Conservation (phyloP, 2,113 vertebrate genomes). For the Rhegmatorhina hoffmannsi region DNA sequence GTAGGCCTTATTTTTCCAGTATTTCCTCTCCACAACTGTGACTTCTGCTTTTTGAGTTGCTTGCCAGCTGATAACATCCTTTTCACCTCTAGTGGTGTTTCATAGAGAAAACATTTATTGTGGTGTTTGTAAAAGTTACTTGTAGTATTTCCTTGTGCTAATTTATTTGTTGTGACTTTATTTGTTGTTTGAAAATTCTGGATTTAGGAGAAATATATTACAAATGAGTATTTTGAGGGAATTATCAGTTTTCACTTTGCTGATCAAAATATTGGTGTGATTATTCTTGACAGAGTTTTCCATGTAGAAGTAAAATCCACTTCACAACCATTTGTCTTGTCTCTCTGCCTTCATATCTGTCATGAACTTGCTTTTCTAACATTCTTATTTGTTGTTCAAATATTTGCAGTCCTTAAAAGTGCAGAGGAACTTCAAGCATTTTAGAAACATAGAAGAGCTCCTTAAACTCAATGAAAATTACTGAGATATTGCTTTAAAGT, state of each 20-base stretch:
- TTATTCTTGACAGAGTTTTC: not conserved
- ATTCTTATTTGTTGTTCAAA: conserved; percentile 65
- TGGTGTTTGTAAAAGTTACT: not conserved
- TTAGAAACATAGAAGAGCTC: conserved; percentile 67
- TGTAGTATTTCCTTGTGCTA: not conserved
- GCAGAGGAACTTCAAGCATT: conserved; percentile 66
- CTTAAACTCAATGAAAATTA: conserved; percentile 72
- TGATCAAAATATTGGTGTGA: not conserved
- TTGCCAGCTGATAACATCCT: not conserved
- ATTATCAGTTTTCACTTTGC: not conserved
- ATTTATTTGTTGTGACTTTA: not conserved
- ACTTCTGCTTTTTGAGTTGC: not conserved
- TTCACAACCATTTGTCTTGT: not conserved
- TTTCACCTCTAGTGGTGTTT: not conserved
- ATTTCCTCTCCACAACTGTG: not conserved
- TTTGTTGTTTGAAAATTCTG: not conserved
- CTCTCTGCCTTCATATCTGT: not conserved
- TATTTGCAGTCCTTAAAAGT: conserved; percentile 71
- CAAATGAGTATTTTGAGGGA: not conserved
- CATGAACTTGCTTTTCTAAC: conserved; percentile 13
- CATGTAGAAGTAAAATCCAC: not conserved
- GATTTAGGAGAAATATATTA: not conserved
- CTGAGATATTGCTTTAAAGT: conserved; percentile 61
- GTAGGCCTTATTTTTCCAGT: not conserved
- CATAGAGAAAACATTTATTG: not conserved